Conservation (phyloP, 2,888 invertebrate species). For the Escarpia spicata region DNA sequence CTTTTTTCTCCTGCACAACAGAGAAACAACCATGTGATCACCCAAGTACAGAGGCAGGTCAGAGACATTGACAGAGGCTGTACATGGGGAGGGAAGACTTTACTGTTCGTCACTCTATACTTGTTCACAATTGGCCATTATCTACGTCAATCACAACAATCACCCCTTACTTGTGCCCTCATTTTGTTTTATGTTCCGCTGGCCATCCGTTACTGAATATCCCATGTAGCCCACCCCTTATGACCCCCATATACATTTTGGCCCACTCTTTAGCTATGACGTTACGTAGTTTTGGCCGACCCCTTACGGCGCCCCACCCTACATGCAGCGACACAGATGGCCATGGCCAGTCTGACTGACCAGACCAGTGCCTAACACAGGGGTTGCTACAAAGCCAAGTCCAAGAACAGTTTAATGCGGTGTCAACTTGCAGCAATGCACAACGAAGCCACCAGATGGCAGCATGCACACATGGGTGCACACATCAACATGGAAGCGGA, state of each 20-base stretch:
- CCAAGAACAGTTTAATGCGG: neutral
- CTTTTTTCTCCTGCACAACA: conserved; percentile 66
- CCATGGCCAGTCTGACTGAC: neutral
- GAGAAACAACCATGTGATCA: conserved; percentile 12
- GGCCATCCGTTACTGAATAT: too few species aligned
- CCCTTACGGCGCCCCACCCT: neutral
- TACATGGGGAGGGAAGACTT: neutral
- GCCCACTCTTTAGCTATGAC: neutral
- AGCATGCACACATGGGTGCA: conserved; percentile 6
- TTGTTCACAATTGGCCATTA: neutral
- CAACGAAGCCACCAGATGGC: conserved; percentile 3
- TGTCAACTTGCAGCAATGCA: conserved; percentile 6
- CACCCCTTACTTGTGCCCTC: too few species aligned
- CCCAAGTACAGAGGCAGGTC: neutral
- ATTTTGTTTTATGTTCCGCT: too few species aligned
- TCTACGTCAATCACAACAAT: neutral
- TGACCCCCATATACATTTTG: neutral
- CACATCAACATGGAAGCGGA: neutral
- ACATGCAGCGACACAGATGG: neutral
- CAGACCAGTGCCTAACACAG: neutral
- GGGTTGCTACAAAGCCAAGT: conserved; percentile 1
- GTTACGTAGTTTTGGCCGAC: neutral
- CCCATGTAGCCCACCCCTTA: too few species aligned
- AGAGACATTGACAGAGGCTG: neutral
- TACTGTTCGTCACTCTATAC: too few species aligned